These are phyloP conservation scores for Drosophila pruinosa DNA, from an alignment of 1,140 invertebrate species.

Conservation along the genomic window DNA sequence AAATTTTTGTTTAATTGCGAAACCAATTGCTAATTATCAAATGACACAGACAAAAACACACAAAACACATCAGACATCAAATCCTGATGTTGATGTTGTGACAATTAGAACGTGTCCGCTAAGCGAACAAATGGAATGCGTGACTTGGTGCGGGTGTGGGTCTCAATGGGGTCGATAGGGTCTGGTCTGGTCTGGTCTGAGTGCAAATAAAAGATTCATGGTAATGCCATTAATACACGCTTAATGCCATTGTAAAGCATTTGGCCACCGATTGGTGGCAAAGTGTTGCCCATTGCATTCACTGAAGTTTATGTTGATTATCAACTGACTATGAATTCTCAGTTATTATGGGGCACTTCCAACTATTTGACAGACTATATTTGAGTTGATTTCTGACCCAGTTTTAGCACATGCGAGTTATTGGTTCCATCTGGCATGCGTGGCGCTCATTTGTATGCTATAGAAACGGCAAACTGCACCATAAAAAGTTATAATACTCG, in stretches of 20 bases:
- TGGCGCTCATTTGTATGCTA: constrained; percentile 67
- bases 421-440: not conserved
- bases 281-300: constrained; percentile 18
- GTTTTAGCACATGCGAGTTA: not conserved
- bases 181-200: constrained; percentile 7
- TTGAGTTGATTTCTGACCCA: not conserved
- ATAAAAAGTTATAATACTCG: constrained; percentile 30
- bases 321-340: not conserved
- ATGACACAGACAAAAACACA: not conserved
- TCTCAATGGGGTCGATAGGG: not conserved
- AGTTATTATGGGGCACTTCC: too few relatives aligned
- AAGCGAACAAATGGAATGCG: constrained; percentile 29
- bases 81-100: not conserved
- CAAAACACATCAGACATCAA: not conserved
- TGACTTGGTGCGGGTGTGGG: constrained; percentile 11
- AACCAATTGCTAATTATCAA: constrained; percentile 53
- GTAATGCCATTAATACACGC: constrained; percentile 59
- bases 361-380: not conserved
- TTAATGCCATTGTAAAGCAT: constrained; percentile 65
- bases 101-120: constrained; percentile 44
- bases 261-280: constrained; percentile 57
- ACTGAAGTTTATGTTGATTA: constrained; percentile 17
- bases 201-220: constrained; percentile 74
- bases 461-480: constrained; percentile 8
- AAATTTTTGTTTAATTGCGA: constrained; percentile 24